Evolutionary conservation across 2,113 vertebrate species (phyloP).

Genomic region (Manacus vitellinus): DNA sequence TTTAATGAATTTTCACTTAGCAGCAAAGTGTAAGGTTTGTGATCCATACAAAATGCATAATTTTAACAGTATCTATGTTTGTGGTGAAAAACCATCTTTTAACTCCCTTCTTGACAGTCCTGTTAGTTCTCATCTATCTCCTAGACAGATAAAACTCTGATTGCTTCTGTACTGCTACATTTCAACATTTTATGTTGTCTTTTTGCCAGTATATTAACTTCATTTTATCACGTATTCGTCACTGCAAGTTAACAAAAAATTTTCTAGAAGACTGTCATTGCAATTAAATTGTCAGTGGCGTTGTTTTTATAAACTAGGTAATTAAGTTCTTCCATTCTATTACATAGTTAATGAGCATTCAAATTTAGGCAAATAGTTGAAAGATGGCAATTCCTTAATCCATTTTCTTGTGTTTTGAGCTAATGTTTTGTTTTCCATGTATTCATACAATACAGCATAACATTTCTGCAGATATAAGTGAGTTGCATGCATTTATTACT

Average conservation of each 20-base stretch:
- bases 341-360: background rate
- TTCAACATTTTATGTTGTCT: background rate
- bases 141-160: background rate
- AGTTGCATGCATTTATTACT: background rate
- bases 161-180: background rate
- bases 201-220: background rate
- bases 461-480: background rate
- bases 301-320: background rate
- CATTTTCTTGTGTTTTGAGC: background rate
- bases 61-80: background rate
- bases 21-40: background rate
- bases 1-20: background rate
- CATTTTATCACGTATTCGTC: background rate
- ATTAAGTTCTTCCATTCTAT: background rate
- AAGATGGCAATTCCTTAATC: background rate
- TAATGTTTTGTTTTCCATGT: background rate
- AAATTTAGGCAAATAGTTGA: background rate
- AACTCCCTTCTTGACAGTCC: background rate
- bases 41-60: background rate
- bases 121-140: background rate
- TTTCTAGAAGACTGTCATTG: background rate
- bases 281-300: background rate
- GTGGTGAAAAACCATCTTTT: background rate
- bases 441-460: background rate
- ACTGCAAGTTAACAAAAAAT: background rate